A percentile compares a stretch with the other conserved stretches of the same genome.
phyloP scores from a whole-genome alignment of 2,113 vertebrate species.

The Colius striatus region DNA sequence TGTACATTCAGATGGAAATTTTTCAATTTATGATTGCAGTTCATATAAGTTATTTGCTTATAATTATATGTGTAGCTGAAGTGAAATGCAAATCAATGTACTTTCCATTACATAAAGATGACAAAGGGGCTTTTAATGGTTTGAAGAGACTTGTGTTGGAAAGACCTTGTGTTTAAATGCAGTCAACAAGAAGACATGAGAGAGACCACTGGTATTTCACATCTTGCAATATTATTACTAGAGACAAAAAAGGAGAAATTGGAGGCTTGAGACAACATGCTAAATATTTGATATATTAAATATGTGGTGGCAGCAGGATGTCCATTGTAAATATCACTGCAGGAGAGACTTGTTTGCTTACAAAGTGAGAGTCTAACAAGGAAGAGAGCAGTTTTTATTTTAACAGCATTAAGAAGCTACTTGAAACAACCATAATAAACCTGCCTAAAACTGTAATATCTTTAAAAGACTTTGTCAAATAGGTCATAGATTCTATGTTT shows the following conservation, averaged over 20 bases:
- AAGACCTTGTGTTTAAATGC: neutral
- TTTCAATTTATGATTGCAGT: neutral
- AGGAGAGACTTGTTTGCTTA: neutral
- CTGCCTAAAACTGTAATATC: neutral
- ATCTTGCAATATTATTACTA: neutral
- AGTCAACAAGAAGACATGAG: neutral
- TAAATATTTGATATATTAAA: neutral
- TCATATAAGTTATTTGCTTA: neutral
- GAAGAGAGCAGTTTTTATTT: neutral
- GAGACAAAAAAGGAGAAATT: neutral
- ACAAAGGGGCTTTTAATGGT: neutral
- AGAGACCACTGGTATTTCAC: neutral
- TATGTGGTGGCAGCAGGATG: neutral
- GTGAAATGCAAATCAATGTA: neutral
- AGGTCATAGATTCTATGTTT: neutral
- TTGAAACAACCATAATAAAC: neutral
- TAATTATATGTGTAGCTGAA: constrained; percentile 5
- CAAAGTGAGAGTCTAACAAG: neutral
- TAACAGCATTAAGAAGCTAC: neutral
- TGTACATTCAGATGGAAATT: neutral
- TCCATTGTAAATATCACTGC: neutral
- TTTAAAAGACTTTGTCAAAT: neutral
- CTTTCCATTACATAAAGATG: neutral
- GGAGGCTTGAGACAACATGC: neutral
- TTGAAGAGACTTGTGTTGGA: neutral